Conservation (phyloP, 2,797 vertebrate species). For the Vespertilio murinus region DNA sequence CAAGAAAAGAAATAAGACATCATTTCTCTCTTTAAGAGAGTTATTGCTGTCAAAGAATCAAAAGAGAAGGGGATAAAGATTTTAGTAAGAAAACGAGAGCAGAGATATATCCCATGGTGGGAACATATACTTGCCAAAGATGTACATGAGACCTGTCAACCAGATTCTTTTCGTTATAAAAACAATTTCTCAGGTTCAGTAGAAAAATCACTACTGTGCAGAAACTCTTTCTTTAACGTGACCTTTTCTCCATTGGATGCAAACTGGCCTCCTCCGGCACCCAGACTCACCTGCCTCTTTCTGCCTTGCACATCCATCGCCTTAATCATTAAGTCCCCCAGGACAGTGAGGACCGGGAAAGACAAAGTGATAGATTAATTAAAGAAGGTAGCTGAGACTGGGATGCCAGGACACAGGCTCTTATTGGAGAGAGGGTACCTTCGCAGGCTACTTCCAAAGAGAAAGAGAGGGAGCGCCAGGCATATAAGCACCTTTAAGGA, state of each 20-base stretch:
- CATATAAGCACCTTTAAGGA: too few species aligned
- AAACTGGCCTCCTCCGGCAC: not conserved
- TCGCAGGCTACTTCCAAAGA: too few species aligned
- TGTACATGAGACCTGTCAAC: not conserved
- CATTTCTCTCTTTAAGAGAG: not conserved
- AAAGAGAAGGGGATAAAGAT: not conserved
- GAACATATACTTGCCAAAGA: not conserved
- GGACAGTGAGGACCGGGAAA: not conserved
- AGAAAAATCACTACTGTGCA: not conserved
- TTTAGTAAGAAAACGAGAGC: not conserved
- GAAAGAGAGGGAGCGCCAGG: too few species aligned
- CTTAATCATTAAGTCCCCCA: not conserved
- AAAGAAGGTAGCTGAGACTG: too few species aligned
- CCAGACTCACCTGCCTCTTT: not conserved
- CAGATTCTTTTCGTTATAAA: not conserved
- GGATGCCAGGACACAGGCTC: too few species aligned
- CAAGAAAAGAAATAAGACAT: not conserved
- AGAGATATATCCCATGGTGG: not conserved
- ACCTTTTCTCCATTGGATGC: not conserved
- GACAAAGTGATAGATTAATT: too few species aligned
- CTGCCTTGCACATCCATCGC: not conserved
- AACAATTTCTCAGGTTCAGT: not conserved
- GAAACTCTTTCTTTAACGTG: not conserved
- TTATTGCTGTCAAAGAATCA: not conserved
- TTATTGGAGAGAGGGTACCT: too few species aligned